Evolutionary conservation across 2,888 invertebrate species (phyloP), one percentile per base, ranked within the genome.

Genomic region (Callyntrura guangdongensis): DNA sequence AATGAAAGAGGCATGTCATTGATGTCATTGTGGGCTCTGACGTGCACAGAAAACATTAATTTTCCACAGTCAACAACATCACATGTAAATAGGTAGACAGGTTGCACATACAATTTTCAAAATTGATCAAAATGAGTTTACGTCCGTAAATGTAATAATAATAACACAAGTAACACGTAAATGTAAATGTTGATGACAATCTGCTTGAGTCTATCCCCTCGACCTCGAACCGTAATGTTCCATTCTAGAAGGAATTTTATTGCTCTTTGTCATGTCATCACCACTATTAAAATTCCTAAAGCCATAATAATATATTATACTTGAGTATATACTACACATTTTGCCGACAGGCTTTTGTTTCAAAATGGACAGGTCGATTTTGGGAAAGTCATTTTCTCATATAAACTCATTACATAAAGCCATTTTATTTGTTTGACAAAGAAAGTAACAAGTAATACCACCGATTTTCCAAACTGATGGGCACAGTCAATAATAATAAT

Each of bases 31-130:
- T 6, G 47, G 47, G 47, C 8, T 20, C 9, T 72, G 36, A 36
- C 69, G 36, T 36, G 36, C 69, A 9, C 14, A 69, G n/a, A 69
- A 36, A 45, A 20, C 72, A 72, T 20, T 47, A 72, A 72, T 72
- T 72, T 47, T 47, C 72, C 17, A 45, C 17, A 47, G 47, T 20
- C 20, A 8, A 45, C n/a, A 6, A 72, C 45, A 45, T 72, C 36
- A 36, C 47, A 47, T 47, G 36, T 4, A 36, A 36, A 36, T 17
- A 47, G 72, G 20, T 9, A 20, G 5, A 47, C 8, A 17, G 20
- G 61, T 20, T 17, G 47, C 27, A 27, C 36, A 17, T 4, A 47
- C 47, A 47, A 69, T 72, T 72, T 72, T 47, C 17, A 72, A 47
- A 72, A 72, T 72, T 72, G 72, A 25, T 72, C 36, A 47, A 72